Conservation (phyloP, 2,797 vertebrate genomes). For the Clarias fuscus region DNA sequence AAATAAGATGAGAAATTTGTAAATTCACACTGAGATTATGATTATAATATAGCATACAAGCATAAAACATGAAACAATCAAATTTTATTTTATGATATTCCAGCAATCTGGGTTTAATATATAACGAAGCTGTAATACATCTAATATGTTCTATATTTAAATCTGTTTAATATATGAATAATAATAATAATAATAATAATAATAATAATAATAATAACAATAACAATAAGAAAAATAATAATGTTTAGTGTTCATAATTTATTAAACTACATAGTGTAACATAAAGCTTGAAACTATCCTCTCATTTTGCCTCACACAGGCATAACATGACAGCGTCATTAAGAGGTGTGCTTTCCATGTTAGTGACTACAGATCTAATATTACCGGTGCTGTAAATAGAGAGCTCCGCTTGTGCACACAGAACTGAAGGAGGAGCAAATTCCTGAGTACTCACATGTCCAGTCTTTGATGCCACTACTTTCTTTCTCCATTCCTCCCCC, state of each 20-base stretch:
- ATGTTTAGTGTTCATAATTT: background rate
- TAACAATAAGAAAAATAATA: background rate
- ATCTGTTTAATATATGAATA: background rate
- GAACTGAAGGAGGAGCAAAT: constrained; percentile 14
- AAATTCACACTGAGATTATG: background rate
- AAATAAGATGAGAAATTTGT: background rate
- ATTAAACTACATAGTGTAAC: background rate
- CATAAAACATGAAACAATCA: background rate
- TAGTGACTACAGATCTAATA: constrained; percentile 15
- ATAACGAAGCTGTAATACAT: background rate
- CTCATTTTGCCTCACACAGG: background rate
- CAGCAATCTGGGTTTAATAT: background rate
- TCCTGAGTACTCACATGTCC: background rate
- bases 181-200: background rate
- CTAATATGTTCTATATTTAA: background rate
- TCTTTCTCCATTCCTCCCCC: background rate
- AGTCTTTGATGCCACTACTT: background rate
- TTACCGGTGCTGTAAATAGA: constrained; percentile 27
- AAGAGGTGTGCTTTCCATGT: background rate
- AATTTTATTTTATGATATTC: background rate
- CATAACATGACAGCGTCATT: background rate
- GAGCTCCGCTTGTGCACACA: background rate
- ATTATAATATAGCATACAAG: background rate
- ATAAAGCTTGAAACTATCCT: background rate
- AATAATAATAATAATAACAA: background rate